A percentile compares a stretch with the other conserved stretches of the same genome.
Conservation (phyloP, 2,113 vertebrate species). For the Hemibagrus wyckioides region DNA sequence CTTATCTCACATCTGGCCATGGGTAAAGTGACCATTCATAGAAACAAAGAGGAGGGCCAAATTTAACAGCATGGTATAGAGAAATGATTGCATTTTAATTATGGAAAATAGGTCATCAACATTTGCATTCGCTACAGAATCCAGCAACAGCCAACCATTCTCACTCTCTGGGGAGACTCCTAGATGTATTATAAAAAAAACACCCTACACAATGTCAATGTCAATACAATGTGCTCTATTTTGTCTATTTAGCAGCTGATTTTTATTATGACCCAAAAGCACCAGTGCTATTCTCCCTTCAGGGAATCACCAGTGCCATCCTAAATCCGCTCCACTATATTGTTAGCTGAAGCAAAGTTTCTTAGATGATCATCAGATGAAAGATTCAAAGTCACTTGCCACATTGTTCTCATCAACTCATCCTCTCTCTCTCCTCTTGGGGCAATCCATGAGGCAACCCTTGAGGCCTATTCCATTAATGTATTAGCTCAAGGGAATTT, state of each 20-base stretch:
- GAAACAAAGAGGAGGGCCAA: background rate
- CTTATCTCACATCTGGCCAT: background rate
- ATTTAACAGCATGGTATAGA: background rate
- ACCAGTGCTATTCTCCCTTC: background rate
- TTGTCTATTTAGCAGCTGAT: background rate
- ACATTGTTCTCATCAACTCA: background rate
- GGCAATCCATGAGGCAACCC: background rate
- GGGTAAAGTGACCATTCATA: background rate
- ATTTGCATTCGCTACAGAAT: slow-evolving; percentile 23
- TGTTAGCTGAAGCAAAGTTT: background rate
- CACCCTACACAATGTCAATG: background rate
- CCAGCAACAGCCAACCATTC: background rate
- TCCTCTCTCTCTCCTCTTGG: background rate
- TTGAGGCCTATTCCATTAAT: background rate
- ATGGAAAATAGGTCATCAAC: slow-evolving; percentile 35
- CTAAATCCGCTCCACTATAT: background rate
- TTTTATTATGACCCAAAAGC: background rate
- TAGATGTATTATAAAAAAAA: too few species aligned
- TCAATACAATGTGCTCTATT: background rate
- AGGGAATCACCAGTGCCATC: background rate
- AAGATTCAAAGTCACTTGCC: background rate
- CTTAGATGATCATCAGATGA: background rate
- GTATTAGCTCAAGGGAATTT: background rate
- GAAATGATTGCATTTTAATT: slow-evolving; percentile 42
- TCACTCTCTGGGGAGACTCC: background rate